Percentiles rank a stretch among this genome's conserved stretches.
Conservation (phyloP, 2,888 invertebrate genomes). For the Erpobdella octoculata region DNA sequence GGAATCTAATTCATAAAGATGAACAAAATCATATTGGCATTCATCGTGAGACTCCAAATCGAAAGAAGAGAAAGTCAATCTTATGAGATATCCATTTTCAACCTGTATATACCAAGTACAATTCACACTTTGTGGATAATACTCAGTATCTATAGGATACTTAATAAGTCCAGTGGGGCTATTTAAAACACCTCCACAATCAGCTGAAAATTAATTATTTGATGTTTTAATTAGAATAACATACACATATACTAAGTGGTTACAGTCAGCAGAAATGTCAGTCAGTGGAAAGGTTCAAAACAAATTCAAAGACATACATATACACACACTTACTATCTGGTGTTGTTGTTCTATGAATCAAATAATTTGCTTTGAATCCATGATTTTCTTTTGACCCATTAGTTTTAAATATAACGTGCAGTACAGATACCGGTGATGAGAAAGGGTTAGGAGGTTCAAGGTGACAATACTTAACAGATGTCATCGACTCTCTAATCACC, state of each 20-base stretch:
- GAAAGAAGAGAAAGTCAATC: conserved; percentile 47
- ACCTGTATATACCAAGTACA: conserved; percentile 70
- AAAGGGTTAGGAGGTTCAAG: conserved; percentile 54
- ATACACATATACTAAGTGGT: neutral
- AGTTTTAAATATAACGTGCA: conserved; percentile 56
- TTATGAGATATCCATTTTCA: conserved; percentile 46
- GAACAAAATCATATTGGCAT: conserved; percentile 65
- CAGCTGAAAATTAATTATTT: conserved; percentile 31
- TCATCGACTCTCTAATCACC: too few species aligned
- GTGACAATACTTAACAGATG: conserved; percentile 74
- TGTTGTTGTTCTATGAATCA: conserved; percentile 21
- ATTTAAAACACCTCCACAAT: conserved; percentile 68
- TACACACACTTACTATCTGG: neutral
- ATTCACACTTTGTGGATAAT: conserved; percentile 60
- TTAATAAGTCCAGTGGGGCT: conserved; percentile 63
- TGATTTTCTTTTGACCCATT: conserved; percentile 56
- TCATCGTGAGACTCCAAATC: conserved; percentile 39
- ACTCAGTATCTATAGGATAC: conserved; percentile 70
- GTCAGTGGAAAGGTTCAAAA: neutral
- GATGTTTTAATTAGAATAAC: neutral
- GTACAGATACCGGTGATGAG: conserved; percentile 41
- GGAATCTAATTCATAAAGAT: conserved; percentile 45
- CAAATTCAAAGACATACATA: neutral
- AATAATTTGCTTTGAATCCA: conserved; percentile 62
- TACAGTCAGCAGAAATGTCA: too few species aligned